These are phyloP conservation scores for Nothoprocta pentlandii DNA, from an alignment of 2,113 vertebrate genomes.

Conservation along the genomic window DNA sequence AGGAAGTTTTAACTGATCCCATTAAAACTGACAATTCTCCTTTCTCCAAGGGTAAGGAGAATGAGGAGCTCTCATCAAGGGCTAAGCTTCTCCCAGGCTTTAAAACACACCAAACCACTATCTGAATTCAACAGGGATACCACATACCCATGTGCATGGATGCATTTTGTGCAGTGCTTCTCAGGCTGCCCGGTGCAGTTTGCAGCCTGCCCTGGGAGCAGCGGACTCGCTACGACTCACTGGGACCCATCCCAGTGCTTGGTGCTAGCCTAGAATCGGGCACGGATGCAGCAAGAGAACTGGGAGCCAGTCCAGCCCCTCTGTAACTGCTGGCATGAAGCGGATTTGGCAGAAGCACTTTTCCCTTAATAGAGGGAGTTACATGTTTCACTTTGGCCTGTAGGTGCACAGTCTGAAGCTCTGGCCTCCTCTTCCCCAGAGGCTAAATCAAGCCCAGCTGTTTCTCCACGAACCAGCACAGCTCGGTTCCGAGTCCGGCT, in stretches of 20 bases:
- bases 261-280: neutral
- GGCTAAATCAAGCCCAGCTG: neutral
- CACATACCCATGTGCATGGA: neutral
- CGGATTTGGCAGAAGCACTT: neutral
- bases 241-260: neutral
- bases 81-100: neutral
- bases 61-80: neutral
- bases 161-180: neutral
- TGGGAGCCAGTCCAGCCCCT: neutral
- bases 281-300: neutral
- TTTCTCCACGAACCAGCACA: neutral
- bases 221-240: neutral
- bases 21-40: constrained; percentile 35
- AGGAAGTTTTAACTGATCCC: neutral
- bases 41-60: constrained; percentile 9
- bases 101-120: constrained; percentile 13
- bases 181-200: neutral
- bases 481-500: neutral
- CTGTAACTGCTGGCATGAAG: neutral
- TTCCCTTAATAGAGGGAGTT: accelerated
- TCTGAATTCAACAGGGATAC: neutral
- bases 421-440: neutral
- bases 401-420: neutral
- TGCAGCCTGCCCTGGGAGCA: neutral
- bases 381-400: neutral